Conservation (phyloP, 2,888 invertebrate species). For the Carterocephalus palaemon region DNA sequence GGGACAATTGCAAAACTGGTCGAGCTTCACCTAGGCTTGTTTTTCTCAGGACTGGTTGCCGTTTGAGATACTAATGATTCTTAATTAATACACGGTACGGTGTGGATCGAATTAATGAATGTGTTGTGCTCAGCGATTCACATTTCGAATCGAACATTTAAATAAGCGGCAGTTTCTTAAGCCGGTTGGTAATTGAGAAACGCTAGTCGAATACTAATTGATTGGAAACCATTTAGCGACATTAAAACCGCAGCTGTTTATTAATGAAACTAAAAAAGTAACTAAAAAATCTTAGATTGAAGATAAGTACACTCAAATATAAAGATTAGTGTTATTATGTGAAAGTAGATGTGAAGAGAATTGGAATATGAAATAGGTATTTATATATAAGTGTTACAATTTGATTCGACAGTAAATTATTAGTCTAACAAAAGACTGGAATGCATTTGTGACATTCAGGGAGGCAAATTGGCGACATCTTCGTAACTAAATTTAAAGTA, state of each 20-base stretch:
- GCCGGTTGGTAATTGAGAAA: slow-evolving; percentile 11
- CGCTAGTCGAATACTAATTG: slow-evolving; percentile 16
- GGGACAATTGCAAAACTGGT: slow-evolving; percentile 2
- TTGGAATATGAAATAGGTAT: too few species aligned
- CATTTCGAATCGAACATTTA: slow-evolving; percentile 10
- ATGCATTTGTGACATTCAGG: too few species aligned
- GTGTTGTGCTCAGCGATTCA: slow-evolving; percentile 6
- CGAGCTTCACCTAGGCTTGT: slow-evolving; percentile 9
- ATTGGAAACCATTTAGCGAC: slow-evolving; percentile 1
- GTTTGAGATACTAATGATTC: slow-evolving; percentile 4
- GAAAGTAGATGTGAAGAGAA: too few species aligned
- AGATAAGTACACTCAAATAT: too few species aligned
- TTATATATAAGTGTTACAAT: too few species aligned
- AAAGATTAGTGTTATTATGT: too few species aligned
- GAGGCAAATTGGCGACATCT: not conserved
- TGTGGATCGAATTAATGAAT: slow-evolving; percentile 14
- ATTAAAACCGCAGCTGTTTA: slow-evolving; percentile 1
- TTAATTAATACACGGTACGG: slow-evolving; percentile 12
- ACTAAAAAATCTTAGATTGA: too few species aligned
- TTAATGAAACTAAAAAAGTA: too few species aligned
- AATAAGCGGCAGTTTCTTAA: slow-evolving; percentile 14
- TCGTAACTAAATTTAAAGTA: not conserved
- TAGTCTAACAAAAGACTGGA: too few species aligned
- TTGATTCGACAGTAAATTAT: too few species aligned
- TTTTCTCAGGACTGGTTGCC: not conserved